Evolutionary conservation across 2,797 vertebrate genomes (phyloP).

Genomic region (Mormyrops boulengeri): DNA sequence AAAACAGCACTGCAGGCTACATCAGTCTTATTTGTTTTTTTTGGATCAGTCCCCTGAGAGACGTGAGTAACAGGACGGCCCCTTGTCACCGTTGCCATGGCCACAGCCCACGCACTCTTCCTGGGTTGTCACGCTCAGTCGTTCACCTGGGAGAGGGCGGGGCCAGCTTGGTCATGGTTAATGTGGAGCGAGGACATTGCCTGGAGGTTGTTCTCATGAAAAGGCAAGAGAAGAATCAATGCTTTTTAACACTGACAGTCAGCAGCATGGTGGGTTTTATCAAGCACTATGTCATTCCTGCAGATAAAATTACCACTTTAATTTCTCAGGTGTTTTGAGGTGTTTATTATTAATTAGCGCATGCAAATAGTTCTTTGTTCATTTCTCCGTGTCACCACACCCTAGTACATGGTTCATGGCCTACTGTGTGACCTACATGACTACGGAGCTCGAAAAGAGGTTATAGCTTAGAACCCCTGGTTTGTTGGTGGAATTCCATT

Average conservation of each 20-base stretch:
- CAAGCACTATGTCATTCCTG: background rate
- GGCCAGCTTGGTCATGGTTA: background rate
- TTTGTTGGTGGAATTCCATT: background rate
- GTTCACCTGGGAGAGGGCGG: conserved; percentile 2
- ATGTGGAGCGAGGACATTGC: background rate
- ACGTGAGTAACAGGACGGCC: background rate
- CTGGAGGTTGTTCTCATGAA: background rate
- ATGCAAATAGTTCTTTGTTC: background rate
- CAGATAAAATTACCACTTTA: background rate
- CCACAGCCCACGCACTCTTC: background rate
- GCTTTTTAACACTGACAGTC: background rate
- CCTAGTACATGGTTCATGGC: background rate
- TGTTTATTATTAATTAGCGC: background rate
- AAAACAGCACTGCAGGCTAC: background rate
- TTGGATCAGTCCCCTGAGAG: background rate
- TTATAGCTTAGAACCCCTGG: background rate
- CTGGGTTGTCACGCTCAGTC: background rate
- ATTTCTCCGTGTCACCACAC: background rate
- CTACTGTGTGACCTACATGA: background rate
- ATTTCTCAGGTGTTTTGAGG: background rate
- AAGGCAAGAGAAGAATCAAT: background rate
- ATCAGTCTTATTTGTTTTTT: background rate
- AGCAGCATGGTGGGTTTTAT: background rate
- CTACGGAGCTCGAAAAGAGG: background rate
- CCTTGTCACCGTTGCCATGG: background rate